These are phyloP conservation scores for Anolis sagrei DNA, from an alignment of 2,113 vertebrate genomes.

Conservation along the genomic window DNA sequence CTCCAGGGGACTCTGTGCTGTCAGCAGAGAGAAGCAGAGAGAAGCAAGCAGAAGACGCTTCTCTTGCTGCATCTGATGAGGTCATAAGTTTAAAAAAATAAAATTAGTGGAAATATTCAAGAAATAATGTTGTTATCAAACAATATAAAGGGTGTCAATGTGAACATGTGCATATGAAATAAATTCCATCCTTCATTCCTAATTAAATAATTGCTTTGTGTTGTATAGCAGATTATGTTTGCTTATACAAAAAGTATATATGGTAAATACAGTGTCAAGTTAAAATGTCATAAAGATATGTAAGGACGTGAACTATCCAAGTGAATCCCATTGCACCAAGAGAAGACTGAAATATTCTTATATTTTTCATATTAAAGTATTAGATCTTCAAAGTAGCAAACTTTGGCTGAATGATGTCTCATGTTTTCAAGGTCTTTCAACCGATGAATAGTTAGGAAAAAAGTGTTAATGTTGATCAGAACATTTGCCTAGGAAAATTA, in stretches of 20 bases:
- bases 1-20: too few species aligned
- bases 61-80: too few species aligned
- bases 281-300: background rate
- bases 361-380: background rate
- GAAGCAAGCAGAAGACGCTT: too few species aligned
- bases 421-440: background rate
- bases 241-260: constrained; percentile 43
- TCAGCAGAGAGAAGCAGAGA: too few species aligned
- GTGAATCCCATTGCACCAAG: background rate
- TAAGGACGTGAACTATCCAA: background rate
- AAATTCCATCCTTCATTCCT: constrained; percentile 56
- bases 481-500: too few species aligned
- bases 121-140: constrained; percentile 27
- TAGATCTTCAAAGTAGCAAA: background rate
- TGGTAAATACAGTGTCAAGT: background rate
- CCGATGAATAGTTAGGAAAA: background rate
- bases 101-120: constrained; percentile 52
- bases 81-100: background rate
- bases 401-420: background rate
- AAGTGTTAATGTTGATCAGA: too few species aligned
- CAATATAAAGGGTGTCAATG: too few species aligned
- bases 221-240: constrained; percentile 48
- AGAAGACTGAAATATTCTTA: background rate
- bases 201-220: constrained; percentile 59
- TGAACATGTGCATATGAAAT: background rate